Evolutionary conservation across 2,888 invertebrate species (phyloP).

Genomic region (Phymatocera aterrima): DNA sequence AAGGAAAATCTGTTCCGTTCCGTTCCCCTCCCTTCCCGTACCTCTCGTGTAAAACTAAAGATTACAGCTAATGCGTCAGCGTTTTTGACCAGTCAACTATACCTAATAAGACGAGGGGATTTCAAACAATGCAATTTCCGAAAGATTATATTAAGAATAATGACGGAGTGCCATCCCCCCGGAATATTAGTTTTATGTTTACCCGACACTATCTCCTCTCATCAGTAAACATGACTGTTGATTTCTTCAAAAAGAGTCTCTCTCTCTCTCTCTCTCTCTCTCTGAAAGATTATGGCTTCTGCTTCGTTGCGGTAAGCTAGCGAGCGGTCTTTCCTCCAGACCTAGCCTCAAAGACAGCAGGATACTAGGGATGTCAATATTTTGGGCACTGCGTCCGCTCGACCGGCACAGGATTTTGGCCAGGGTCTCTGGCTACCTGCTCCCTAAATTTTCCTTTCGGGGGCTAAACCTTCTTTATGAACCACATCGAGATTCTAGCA

Average conservation of each 20-base stretch:
- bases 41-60: slow-evolving; percentile 40
- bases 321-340: background rate
- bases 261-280: no score
- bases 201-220: slow-evolving; percentile 53
- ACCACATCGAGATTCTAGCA: background rate
- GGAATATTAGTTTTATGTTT: slow-evolving; percentile 65
- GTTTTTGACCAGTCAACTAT: slow-evolving; percentile 59
- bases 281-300: slow-evolving; percentile 5
- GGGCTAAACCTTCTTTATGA: background rate
- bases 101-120: slow-evolving; percentile 59
- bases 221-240: slow-evolving; percentile 64
- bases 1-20: background rate
- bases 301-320: background rate
- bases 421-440: slow-evolving; percentile 8
- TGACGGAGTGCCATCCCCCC: slow-evolving; percentile 57
- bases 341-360: slow-evolving; percentile 28
- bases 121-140: slow-evolving; percentile 66
- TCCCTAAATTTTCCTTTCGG: background rate
- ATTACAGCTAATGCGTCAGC: slow-evolving; percentile 69
- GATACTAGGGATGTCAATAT: slow-evolving; percentile 57
- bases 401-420: slow-evolving; percentile 33
- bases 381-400: slow-evolving; percentile 52
- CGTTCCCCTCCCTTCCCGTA: background rate
- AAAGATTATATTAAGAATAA: slow-evolving; percentile 65
- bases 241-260: slow-evolving; percentile 54